These are phyloP conservation scores for Rhizoglyphus robini DNA, from an alignment of 1,140 invertebrate genomes.

Conservation along the genomic window DNA sequence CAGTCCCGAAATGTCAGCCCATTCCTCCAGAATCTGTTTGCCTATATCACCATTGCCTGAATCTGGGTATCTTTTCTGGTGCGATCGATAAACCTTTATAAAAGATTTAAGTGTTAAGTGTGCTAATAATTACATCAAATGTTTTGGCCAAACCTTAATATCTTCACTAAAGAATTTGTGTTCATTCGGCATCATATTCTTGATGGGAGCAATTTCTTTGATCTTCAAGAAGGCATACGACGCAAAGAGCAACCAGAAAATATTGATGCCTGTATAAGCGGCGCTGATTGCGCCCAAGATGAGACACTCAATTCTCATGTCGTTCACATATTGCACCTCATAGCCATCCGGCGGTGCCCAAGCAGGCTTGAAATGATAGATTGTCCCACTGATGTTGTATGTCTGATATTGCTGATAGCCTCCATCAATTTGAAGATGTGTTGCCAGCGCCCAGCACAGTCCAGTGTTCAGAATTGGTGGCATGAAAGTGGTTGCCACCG, in stretches of 20 bases:
- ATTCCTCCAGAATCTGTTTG: constrained; percentile 26
- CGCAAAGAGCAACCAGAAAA: constrained; percentile 65
- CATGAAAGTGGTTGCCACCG: constrained; percentile 68
- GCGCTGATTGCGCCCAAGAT: constrained; percentile 62
- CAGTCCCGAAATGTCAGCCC: constrained; percentile 26
- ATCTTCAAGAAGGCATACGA: constrained; percentile 69
- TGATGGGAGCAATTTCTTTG: constrained; percentile 60
- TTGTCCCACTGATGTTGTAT: background rate
- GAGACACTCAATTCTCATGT: constrained; percentile 56
- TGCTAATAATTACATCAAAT: no score
- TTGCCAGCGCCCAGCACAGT: constrained; percentile 23
- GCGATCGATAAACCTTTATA: constrained; percentile 47
- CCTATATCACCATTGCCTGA: constrained; percentile 27
- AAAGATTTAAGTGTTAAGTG: no score
- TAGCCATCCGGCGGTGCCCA: constrained; percentile 24
- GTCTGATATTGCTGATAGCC: background rate
- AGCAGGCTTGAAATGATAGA: constrained; percentile 17
- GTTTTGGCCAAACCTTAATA: no score
- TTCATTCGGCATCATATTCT: constrained; percentile 44
- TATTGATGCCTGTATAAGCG: constrained; percentile 61
- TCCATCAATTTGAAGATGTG: constrained; percentile 19
- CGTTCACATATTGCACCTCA: constrained; percentile 49
- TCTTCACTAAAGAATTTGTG: constrained; percentile 65
- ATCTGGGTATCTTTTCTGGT: constrained; percentile 33
- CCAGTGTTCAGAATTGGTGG: constrained; percentile 66